Percentiles rank a stretch among this genome's conserved stretches.
Conservation (phyloP, 2,888 invertebrate genomes). For the Nasonia oneida region DNA sequence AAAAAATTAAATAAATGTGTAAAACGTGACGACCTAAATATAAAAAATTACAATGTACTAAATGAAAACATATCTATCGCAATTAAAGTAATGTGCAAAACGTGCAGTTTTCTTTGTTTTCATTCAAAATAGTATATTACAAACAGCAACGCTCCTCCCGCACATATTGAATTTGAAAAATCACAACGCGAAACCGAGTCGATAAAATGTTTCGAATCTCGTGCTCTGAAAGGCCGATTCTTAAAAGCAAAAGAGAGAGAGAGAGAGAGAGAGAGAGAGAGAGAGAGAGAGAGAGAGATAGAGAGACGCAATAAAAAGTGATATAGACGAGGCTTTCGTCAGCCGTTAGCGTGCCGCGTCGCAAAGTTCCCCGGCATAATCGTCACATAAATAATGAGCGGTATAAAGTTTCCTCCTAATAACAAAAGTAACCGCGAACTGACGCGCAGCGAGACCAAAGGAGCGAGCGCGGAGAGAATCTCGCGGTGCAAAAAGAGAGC, state of each 20-base stretch:
- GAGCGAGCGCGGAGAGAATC: conserved; percentile 45
- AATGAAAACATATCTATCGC: too few species aligned
- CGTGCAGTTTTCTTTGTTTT: too few species aligned
- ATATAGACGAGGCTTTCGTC: conserved; percentile 55
- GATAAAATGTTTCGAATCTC: not conserved
- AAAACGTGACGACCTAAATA: too few species aligned
- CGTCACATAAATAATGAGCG: conserved; percentile 68
- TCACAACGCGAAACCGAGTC: too few species aligned
- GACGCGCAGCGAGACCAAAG: conserved; percentile 58
- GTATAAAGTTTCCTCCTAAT: conserved; percentile 68
- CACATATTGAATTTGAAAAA: too few species aligned
- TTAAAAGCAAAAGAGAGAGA: not conserved
- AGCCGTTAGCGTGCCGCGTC: conserved; percentile 54
- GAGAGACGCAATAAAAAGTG: not conserved
- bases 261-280: not conserved
- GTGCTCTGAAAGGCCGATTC: not conserved
- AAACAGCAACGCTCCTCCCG: too few species aligned
- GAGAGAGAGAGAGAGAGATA: not conserved
- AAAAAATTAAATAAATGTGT: too few species aligned
- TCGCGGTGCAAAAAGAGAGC: conserved; percentile 13
- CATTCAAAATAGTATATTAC: too few species aligned
- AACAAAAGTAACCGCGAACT: conserved; percentile 68
- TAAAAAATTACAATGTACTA: too few species aligned
- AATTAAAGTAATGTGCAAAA: too few species aligned
- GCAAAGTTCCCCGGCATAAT: conserved; percentile 66